Evolutionary conservation across 2,113 vertebrate species (phyloP), one percentile per base, ranked within the genome.

Genomic region (Sarotherodon lohbergeri): DNA sequence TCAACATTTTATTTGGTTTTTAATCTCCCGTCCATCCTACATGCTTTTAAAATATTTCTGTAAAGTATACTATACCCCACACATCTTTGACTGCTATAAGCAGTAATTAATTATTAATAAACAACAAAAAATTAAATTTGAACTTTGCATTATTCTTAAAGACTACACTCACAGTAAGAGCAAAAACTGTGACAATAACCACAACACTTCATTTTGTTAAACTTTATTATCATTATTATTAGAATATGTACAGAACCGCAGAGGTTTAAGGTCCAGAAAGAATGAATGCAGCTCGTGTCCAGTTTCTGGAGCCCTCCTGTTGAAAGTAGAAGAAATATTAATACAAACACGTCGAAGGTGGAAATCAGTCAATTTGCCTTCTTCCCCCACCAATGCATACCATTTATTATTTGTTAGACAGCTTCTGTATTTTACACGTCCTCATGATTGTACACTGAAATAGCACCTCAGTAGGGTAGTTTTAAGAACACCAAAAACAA

Each of bases 231-330:
- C 59, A n/a, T 36, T 63, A 3, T 32, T 63, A 63, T 63, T 63
- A 63, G 32, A 2, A 7, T 36, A 4, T 36, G 59, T 63, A 63
- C 17, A 36, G 59, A 63, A 63, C 0, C 9, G 4, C 9, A 63
- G 59, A 63, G 32, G 32, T 63, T 63, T 63, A n/a, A n/a, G 59
- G 29, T 61, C 57, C 57, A 61, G 16, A 63, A 36, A 63, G 59
- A 63, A 63, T 6, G 16, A 0, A 11, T 0, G 5, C 4, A 63
- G 59, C 59, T 63, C 17, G 0, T 12, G 32, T 63, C 32, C 0
- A 0, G 59, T 36, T 63, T 63, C 59, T 63, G 59, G 54, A 55
- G 54, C n/a, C 32, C 32, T 63, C 32, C 59, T 63, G 17, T 4
- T 63, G 32, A n/a, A 63, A 63, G 59, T 34, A 19, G 29, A 63